Evolutionary conservation across 2,888 invertebrate species (phyloP), one percentile per base, ranked within the genome.

Genomic region (Drosophila kuntzei): DNA sequence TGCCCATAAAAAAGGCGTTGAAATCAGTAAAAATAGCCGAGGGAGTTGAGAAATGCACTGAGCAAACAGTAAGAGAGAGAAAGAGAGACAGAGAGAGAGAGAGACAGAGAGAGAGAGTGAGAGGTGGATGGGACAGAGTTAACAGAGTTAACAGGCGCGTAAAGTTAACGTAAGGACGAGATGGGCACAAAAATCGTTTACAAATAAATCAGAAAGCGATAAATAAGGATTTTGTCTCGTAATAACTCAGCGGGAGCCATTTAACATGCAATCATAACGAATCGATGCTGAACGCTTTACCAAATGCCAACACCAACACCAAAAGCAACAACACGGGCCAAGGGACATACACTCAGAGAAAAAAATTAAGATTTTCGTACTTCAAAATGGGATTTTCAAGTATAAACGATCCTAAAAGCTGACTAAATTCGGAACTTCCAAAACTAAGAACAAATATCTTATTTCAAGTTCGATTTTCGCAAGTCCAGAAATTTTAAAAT

Each of bases 161-260:
- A 51, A 53, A 47, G 57, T 22, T 27, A 58, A 36, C 27, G 71
- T 72, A 71, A 71, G 76, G 72, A 60, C 63, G 62, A 59, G 69
- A 50, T 67, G 65, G 67, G 68, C 71, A 74, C 67, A 78, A 80
- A 89, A 89, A 90, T 89, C 90, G 89, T 88, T 89, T 90, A 90
- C 90, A 90, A 91, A 91, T 91, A 91, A 91, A 91, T 91, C 91
- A 91, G 91, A 90, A 90, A 91, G 91, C 91, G 91, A 91, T 91
- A 91, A 91, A 91, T 91, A 91, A 91, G 91, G 90, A 91, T 91
- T 91, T 91, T 91, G 91, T 91, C 91, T 91, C 91, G 91, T 91
- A 91, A 91, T 91, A 91, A 91, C 91, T 91, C 91, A 91, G 91
- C 91, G 89, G 91, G 91, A 91, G 90, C 89, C 90, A 90, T 90